Evolutionary conservation across 2,113 vertebrate species (phyloP).

Genomic region (Rostratula benghalensis): DNA sequence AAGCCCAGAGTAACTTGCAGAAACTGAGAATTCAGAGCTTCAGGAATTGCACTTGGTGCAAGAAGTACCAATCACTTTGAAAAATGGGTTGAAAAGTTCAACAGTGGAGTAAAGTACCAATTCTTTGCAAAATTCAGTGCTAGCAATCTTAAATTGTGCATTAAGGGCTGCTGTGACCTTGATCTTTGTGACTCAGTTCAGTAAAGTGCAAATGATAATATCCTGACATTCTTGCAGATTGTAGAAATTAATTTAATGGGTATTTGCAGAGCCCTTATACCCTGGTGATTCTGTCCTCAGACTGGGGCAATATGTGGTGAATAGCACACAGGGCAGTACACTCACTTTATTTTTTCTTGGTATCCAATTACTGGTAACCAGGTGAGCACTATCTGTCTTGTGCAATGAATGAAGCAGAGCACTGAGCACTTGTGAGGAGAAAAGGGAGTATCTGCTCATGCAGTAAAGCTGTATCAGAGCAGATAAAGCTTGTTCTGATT

Average conservation of each 20-base stretch:
- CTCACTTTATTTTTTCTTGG: neutral
- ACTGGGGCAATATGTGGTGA: neutral
- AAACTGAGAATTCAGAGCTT: neutral
- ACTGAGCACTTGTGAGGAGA: neutral
- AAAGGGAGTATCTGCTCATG: neutral
- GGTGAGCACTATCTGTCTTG: neutral
- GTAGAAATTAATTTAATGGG: neutral
- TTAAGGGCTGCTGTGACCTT: neutral
- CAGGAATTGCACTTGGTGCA: neutral
- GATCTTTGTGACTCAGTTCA: neutral
- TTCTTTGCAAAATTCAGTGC: neutral
- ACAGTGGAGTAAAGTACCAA: neutral
- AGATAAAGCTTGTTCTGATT: conserved; percentile 23
- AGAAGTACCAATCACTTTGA: neutral
- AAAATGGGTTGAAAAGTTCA: neutral
- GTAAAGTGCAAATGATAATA: neutral
- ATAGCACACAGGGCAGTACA: neutral
- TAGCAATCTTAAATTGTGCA: neutral
- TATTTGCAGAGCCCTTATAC: neutral
- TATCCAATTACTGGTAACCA: neutral
- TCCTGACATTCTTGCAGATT: neutral
- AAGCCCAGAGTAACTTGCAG: neutral
- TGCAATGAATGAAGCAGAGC: neutral
- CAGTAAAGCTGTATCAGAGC: neutral
- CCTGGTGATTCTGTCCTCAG: neutral